These are phyloP conservation scores for Acronicta alni DNA, from an alignment of 2,888 invertebrate genomes.

Conservation along the genomic window DNA sequence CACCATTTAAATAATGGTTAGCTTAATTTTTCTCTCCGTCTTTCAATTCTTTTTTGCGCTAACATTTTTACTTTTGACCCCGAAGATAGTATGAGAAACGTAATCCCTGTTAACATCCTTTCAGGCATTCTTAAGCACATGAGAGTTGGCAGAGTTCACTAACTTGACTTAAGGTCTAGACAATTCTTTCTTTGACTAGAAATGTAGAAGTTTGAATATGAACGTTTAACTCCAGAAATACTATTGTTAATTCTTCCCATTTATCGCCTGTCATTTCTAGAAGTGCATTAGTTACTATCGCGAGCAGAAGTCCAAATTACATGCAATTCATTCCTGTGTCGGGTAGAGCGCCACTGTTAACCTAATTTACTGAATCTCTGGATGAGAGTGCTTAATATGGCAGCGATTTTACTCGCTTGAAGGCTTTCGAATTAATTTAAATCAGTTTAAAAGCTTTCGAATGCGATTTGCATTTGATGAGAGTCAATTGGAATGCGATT, in stretches of 20 bases:
- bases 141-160: too few relatives aligned
- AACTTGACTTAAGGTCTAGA: too few relatives aligned
- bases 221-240: slow-evolving; percentile 5
- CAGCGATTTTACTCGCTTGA: slow-evolving; percentile 17
- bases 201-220: background rate
- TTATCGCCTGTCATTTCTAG: slow-evolving; percentile 6
- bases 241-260: slow-evolving; percentile 14
- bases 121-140: too few relatives aligned
- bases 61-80: too few relatives aligned
- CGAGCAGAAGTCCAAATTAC: slow-evolving; percentile 35
- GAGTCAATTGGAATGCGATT: slow-evolving; percentile 6
- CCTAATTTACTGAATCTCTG: slow-evolving; percentile 47
- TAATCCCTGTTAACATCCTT: too few relatives aligned
- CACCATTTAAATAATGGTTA: too few relatives aligned
- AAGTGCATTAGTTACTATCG: slow-evolving; percentile 30
- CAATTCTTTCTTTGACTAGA: slow-evolving; percentile 1
- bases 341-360: slow-evolving; percentile 41
- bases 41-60: too few relatives aligned
- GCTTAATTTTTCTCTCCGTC: too few relatives aligned
- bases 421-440: slow-evolving; percentile 40
- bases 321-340: slow-evolving; percentile 36
- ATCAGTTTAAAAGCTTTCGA: slow-evolving; percentile 37
- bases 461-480: slow-evolving; percentile 6
- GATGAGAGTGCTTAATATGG: slow-evolving; percentile 33
- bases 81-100: too few relatives aligned